Evolutionary conservation across 2,113 vertebrate species (phyloP).

Genomic region (Pluvialis apricaria): DNA sequence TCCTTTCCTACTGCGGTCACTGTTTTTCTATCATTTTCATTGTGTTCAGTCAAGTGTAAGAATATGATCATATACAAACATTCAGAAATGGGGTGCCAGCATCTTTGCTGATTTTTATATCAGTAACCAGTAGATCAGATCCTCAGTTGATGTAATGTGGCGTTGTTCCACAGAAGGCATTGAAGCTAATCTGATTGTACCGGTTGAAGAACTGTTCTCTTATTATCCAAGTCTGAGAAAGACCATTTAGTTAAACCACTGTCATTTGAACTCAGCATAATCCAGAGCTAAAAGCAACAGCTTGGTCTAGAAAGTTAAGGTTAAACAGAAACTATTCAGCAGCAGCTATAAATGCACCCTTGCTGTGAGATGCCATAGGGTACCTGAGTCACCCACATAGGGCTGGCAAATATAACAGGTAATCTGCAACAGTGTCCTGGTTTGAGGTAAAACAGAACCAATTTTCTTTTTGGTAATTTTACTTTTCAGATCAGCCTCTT

Average conservation of each 20-base stretch:
- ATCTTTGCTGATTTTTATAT: background rate
- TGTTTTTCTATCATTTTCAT: background rate
- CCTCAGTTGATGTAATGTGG: background rate
- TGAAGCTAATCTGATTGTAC: background rate
- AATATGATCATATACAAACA: background rate
- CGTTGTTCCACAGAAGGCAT: background rate
- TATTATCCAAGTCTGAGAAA: background rate
- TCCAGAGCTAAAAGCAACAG: background rate
- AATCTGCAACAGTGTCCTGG: background rate
- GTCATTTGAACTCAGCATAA: background rate
- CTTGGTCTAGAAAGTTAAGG: background rate
- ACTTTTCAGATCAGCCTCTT: too few species aligned
- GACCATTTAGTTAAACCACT: background rate
- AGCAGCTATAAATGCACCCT: background rate
- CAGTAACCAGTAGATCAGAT: background rate
- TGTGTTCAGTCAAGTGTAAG: background rate
- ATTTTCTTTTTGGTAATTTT: too few species aligned
- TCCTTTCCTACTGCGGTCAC: background rate
- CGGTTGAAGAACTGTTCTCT: background rate
- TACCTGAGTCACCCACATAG: background rate
- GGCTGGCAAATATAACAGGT: background rate
- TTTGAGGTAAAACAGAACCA: background rate
- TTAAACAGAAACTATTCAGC: background rate
- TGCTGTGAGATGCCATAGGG: background rate
- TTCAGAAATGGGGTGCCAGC: background rate